Evolutionary conservation across 1,140 invertebrate species (phyloP), one percentile per base, ranked within the genome.

Genomic region (Caerostris darwini): DNA sequence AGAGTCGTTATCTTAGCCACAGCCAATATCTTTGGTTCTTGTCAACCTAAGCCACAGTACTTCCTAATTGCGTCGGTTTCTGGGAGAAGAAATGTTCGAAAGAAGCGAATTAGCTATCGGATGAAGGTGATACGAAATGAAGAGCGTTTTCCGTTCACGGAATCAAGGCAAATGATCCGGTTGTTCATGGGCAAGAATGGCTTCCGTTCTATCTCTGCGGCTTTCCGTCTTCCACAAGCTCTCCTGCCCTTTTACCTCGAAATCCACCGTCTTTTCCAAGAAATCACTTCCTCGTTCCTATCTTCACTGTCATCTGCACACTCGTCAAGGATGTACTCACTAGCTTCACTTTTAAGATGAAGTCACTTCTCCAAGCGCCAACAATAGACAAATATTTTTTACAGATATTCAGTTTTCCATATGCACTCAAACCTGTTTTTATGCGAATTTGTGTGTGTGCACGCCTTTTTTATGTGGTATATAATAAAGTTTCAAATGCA

Each of bases 131-230:
- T 67, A 71, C 6, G 67, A 77, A 57, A 54, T 59, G 57, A 91
- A 83, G 61, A 64, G 57, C 17, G 71, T 56, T 91, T 91, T 91
- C 90, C 90, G 71, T 91, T 91, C 71, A 82, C 19, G 19, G 69
- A 91, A 91, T 61, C 57, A 34, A 91, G 57, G 77, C 14, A 82
- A 91, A n/a, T 54, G 61, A 10, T 54, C 12, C 19, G 67, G 56
- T 57, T 86, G 19, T 59, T 88, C 19, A 17, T 53, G 90, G 71
- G 71, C 57, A 82, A 91, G 90, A 91, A 91, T 91, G 71, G 90
- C 34, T 91, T 91, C 90, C 90, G 90, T 61, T 90, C 58, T 54
- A 56, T 85, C 82, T 85, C 14, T 56, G 50, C 54, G 19, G 17
- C 57, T 19, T 58, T 86, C 85, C 57, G 85, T 87, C 85, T 50